Base-by-base conservation (phyloP, 2,113 vertebrate species). In the Alaudala cheleensis region DNA sequence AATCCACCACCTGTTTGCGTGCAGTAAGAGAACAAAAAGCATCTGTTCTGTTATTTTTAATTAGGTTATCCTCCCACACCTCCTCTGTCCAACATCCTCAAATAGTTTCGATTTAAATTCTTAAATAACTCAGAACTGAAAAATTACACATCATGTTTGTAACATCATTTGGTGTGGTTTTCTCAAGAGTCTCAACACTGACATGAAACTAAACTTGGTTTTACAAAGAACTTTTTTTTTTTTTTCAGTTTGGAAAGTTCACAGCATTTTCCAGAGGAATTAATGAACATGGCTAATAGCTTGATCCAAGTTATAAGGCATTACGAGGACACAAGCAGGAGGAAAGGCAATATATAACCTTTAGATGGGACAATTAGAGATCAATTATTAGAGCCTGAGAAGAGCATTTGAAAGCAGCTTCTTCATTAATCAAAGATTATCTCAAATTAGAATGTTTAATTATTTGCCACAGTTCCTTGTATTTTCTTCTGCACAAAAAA, bases 271-370 rank as follows among this genome's bases (percentile, higher is more conserved):
- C 85, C 78, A 67, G 93, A 78, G 72, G 88, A 94, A 96, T 96
- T 97, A 97, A 96, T 95, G 96, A 96, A 95, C 9, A 5, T 71
- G 83, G 76, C 76, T 97, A 96, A 97, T 96, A 95, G 96, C 90
- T 90, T 56, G 50, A 94, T 96, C 74, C 0, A 1, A 95, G 88
- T 92, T 95, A 86, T 51, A 94, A 86, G 94, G 82, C 93, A 97
- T 96, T 96, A 96, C 85, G 67, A 97, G 94, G 93, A 90, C 90
- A 96, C 67, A 96, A 45, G 92, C 71, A 92, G 73, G 85, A 96
- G 93, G 85, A 96, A 86, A 96, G 96, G 95, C 96, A 88, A 96
- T 97, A 96, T 84, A 96, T 96, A 97, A 97, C 96, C 96, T 97
- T 97, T 96, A 96, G 88, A 81, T 83, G 86, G 82, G 60, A 96